phyloP scores from a whole-genome alignment of 2,888 invertebrate genomes.

The Perithous albicinctus region DNA sequence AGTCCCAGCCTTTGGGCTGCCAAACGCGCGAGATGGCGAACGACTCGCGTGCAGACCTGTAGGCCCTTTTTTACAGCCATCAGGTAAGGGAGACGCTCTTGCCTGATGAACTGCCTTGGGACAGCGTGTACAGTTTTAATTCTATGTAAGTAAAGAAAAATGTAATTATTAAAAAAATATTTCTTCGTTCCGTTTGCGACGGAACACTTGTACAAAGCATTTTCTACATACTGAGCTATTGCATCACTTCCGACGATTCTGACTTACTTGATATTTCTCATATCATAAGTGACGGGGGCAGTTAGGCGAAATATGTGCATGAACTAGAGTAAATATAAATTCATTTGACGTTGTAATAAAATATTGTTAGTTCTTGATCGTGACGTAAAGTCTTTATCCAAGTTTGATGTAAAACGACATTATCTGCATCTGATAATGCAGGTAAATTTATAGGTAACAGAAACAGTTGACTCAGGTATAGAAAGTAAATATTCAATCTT shows the following conservation, averaged over 20 bases:
- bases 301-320: not conserved
- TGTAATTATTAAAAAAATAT: no score
- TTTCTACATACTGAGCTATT: not conserved
- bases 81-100: no score
- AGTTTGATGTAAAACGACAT: not conserved
- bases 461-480: not conserved
- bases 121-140: no score
- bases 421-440: not conserved
- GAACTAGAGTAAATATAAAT: not conserved
- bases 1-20: no score
- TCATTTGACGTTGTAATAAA: not conserved
- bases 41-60: no score
- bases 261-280: not conserved
- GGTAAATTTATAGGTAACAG: not conserved
- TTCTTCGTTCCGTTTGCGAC: no score
- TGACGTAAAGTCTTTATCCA: not conserved
- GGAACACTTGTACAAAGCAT: not conserved
- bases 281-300: not conserved
- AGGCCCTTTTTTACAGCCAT: no score
- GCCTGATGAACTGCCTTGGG: no score
- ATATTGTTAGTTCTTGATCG: not conserved
- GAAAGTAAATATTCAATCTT: not conserved
- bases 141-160: no score
- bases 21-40: no score
- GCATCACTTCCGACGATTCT: not conserved